Evolutionary conservation across 2,888 invertebrate genomes (phyloP).

Genomic region (Cylindroiulus punctatus): DNA sequence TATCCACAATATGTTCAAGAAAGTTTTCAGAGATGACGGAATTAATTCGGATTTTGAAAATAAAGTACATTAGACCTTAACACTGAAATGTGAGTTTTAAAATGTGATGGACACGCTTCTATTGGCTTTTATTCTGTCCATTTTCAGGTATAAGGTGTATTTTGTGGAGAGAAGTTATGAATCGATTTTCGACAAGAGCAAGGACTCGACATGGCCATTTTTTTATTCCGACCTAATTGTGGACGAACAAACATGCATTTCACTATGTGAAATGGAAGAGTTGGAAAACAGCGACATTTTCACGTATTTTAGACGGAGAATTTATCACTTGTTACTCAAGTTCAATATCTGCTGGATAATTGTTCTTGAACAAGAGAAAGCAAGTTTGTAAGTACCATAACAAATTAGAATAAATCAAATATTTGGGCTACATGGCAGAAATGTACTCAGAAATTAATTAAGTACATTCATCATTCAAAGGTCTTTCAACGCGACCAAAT

Average conservation of each 20-base stretch:
- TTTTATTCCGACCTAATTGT: constrained; percentile 48
- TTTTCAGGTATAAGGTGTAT: constrained; percentile 43
- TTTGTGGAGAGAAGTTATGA: constrained; percentile 48
- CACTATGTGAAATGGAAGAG: not conserved
- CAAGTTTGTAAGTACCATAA: not conserved
- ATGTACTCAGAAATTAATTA: no score
- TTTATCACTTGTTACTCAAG: constrained; percentile 33
- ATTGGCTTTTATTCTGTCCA: not conserved
- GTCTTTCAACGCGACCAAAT: not conserved
- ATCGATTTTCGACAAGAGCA: not conserved
- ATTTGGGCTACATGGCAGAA: no score
- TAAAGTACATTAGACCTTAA: not conserved
- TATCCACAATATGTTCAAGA: not conserved
- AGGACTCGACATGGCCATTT: not conserved
- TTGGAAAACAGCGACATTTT: not conserved
- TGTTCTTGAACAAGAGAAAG: not conserved
- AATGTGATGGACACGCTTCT: not conserved
- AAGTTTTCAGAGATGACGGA: not conserved
- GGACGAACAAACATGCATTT: constrained; percentile 41
- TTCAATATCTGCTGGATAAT: constrained; percentile 24
- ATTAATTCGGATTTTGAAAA: not conserved
- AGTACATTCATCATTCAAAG: not conserved
- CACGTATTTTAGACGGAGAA: not conserved
- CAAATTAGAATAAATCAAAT: not conserved
- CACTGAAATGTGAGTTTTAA: not conserved